Conservation (phyloP, 2,113 vertebrate species). For the Helogale parvula region DNA sequence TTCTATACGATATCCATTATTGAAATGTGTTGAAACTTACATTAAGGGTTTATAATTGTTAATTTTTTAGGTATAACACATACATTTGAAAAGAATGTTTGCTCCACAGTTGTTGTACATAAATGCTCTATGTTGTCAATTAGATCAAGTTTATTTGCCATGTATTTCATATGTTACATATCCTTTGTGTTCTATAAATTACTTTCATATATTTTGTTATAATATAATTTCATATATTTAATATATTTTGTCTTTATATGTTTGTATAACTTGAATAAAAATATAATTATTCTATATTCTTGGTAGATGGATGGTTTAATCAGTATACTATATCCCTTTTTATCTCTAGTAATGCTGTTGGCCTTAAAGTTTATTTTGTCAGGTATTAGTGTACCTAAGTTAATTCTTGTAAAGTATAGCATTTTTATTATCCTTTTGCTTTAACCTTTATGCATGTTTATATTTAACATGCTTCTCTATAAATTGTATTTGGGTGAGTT, state of each 20-base stretch:
- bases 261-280: not conserved
- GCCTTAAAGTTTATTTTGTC: not conserved
- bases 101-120: not conserved
- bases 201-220: not conserved
- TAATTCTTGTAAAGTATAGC: not conserved
- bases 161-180: not conserved
- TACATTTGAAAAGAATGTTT: not conserved
- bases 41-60: not conserved
- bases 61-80: not conserved
- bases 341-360: not conserved
- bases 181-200: not conserved
- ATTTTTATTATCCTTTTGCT: not conserved
- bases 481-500: not conserved
- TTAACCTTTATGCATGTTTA: not conserved
- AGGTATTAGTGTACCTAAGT: not conserved
- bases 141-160: not conserved
- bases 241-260: not conserved
- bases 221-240: not conserved
- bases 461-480: not conserved
- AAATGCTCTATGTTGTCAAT: not conserved
- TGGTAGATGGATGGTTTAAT: not conserved
- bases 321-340: not conserved
- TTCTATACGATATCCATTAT: not conserved
- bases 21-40: not conserved
- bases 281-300: not conserved